Evolutionary conservation across 2,888 invertebrate species (phyloP).

Genomic region (Melanargia galathea): DNA sequence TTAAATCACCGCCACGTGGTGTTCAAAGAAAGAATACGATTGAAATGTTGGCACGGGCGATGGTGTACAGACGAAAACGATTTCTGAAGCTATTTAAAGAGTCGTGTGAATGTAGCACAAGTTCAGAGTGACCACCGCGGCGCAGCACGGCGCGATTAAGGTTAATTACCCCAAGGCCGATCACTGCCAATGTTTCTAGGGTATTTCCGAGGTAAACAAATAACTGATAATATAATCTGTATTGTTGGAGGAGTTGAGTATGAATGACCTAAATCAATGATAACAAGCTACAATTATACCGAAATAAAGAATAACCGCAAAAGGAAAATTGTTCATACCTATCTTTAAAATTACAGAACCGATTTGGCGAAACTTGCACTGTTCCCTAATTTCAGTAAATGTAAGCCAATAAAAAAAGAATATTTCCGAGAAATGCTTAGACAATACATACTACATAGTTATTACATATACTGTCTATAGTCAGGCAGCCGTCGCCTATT

Average conservation of each 20-base stretch:
- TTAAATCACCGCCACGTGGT: constrained; percentile 61
- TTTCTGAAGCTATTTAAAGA: constrained; percentile 71
- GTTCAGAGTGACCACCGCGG: constrained; percentile 67
- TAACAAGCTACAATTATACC: too few species aligned
- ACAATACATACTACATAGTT: too few species aligned
- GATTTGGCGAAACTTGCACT: too few species aligned
- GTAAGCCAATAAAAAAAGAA: too few species aligned
- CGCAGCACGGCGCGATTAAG: constrained; percentile 64
- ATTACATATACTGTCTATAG: too few species aligned
- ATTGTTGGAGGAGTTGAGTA: background rate
- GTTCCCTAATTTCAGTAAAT: too few species aligned
- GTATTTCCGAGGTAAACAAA: constrained; percentile 8
- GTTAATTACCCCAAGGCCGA: constrained; percentile 76
- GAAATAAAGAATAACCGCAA: too few species aligned
- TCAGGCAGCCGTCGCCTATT: too few species aligned
- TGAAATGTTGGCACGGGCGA: constrained; percentile 69
- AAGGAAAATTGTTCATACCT: too few species aligned
- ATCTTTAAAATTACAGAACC: too few species aligned
- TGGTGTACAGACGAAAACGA: constrained; percentile 52
- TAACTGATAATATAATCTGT: background rate
- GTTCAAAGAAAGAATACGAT: constrained; percentile 56
- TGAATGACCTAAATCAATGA: background rate
- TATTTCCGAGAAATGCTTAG: too few species aligned
- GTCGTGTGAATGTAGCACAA: constrained; percentile 71
- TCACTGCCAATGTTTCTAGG: constrained; percentile 50